These are phyloP conservation scores for Mimachlamys varia DNA, from an alignment of 2,888 invertebrate genomes.

Conservation along the genomic window DNA sequence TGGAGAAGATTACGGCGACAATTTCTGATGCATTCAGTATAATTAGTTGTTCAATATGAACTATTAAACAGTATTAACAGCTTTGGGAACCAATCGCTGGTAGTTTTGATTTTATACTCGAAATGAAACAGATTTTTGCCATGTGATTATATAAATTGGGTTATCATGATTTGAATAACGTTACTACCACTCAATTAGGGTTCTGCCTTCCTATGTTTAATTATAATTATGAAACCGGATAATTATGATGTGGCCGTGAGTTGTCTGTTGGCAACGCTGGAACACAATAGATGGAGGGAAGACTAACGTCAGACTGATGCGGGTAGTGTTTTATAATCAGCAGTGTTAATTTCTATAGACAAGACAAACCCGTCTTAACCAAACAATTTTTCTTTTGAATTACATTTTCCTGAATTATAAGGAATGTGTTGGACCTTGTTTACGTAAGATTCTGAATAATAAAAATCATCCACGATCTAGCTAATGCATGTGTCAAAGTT, in stretches of 20 bases:
- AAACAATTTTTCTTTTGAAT: too few species aligned
- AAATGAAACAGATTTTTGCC: conserved; percentile 15
- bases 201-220: not conserved
- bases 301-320: not conserved
- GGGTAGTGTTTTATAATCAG: not conserved
- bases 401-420: too few species aligned
- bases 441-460: too few species aligned
- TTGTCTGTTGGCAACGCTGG: not conserved
- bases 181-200: not conserved
- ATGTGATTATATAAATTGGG: not conserved
- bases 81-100: not conserved
- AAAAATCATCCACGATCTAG: too few species aligned
- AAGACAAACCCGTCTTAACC: not conserved
- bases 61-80: not conserved
- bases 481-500: too few species aligned
- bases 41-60: conserved; percentile 26
- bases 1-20: not conserved
- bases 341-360: too few species aligned
- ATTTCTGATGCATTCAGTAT: not conserved
- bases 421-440: too few species aligned
- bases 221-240: not conserved
- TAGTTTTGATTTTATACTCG: not conserved
- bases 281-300: not conserved
- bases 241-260: not conserved
- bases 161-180: not conserved